phyloP scores from a whole-genome alignment of 2,888 invertebrate genomes.

The Molanna angustata region DNA sequence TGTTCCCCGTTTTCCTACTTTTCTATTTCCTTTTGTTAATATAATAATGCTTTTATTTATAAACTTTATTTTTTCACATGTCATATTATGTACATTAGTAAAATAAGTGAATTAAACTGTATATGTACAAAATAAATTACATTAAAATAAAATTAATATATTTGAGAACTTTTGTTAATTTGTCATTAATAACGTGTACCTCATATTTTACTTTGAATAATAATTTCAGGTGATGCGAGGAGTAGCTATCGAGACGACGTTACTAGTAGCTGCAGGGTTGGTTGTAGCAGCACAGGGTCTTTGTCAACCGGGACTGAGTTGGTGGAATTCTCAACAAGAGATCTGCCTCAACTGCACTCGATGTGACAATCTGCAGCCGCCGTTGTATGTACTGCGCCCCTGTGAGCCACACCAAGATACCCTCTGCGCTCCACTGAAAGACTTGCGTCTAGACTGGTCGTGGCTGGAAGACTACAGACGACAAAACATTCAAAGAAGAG shows the following conservation, averaged over 20 bases:
- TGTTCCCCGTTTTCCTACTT: no score
- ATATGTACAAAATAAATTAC: no score
- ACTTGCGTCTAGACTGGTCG: conserved; percentile 63
- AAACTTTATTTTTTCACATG: no score
- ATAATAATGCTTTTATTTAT: no score
- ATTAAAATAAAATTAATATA: no score
- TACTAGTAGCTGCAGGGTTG: conserved; percentile 46
- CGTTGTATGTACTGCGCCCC: conserved; percentile 63
- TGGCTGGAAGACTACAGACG: conserved; percentile 43
- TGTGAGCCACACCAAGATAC: conserved; percentile 76
- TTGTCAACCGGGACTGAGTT: conserved; percentile 60
- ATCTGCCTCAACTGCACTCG: conserved; percentile 68
- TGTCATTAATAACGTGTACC: no score
- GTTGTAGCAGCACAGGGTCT: conserved; percentile 42
- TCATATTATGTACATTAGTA: no score
- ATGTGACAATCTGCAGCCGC: conserved; percentile 57
- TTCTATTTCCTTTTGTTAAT: no score
- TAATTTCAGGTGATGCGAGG: conserved; percentile 53
- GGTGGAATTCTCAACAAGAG: conserved; percentile 66
- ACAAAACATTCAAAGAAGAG: conserved; percentile 2
- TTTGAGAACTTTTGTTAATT: no score
- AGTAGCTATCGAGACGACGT: conserved; percentile 45
- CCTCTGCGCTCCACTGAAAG: conserved; percentile 66
- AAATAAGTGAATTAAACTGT: no score
- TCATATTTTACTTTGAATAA: no score